phyloP scores from a whole-genome alignment of 2,113 vertebrate genomes.

The Ovibos moschatus region DNA sequence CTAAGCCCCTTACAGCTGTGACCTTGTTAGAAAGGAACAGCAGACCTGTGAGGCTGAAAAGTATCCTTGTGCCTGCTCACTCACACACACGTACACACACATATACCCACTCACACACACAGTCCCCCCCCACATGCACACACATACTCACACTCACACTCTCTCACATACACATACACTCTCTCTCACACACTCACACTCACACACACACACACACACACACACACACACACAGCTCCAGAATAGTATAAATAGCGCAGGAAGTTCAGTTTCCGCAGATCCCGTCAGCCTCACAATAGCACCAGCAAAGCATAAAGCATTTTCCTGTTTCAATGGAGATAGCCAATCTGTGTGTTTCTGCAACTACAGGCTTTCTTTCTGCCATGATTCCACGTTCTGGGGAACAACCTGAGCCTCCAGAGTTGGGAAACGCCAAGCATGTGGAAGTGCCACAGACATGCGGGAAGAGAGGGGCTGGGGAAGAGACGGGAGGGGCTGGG shows the following conservation, averaged over 20 bases:
- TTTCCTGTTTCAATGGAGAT: neutral
- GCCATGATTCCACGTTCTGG: neutral
- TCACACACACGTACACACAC: neutral
- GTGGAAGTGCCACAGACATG: neutral
- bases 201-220: neutral
- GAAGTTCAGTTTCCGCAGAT: neutral
- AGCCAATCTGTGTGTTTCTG: neutral
- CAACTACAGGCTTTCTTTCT: neutral
- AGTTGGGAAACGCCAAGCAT: neutral
- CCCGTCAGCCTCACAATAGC: neutral
- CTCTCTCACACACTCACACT: neutral
- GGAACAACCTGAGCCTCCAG: neutral
- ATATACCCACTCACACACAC: no score
- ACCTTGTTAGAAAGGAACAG: neutral
- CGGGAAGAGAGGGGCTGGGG: neutral
- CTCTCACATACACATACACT: no score
- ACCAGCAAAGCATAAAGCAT: neutral
- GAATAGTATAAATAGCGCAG: neutral
- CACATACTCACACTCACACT: no score
- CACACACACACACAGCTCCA: neutral
- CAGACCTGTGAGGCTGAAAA: neutral
- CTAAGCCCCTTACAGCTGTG: constrained; percentile 10
- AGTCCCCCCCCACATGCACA: neutral
- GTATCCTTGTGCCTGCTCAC: neutral
- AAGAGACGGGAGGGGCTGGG: neutral